Base-by-base conservation (phyloP, 2,888 invertebrate species). In the Nysson spinosus region DNA sequence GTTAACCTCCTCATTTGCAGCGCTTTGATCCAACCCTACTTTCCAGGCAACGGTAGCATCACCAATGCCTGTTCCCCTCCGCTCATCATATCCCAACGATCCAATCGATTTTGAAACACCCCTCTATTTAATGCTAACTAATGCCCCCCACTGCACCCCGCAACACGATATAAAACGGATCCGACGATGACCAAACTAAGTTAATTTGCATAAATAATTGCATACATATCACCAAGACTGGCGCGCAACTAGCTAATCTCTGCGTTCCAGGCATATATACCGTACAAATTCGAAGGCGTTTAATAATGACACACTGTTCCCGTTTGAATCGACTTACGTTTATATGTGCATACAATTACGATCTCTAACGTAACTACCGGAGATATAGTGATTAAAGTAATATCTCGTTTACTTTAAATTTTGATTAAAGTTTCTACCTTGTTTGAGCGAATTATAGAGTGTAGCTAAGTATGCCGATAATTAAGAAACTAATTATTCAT, bases 1-100 rank as follows among this genome's bases (percentile, higher is more conserved):
- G 77, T 75, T 77, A 77, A 77, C 77, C 69, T 75, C 66, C 75
- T 77, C 77, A 77, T 77, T 77, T 78, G 77, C 77, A 73, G 42
- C 63, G 77, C 77, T 77, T 77, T 77, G 77, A 77, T 72, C 75
- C 68, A 60, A 69, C 73, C 77, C 75, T 74, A 75, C 72, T 73
- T 77, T 77, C 71, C 67, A 58, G 35, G 35, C 51, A 52, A 60
- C 32, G 20, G 24, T 35, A 32, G 20, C 63, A 56, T 30, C 43
- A 14, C 30, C 40, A 35, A 40, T 54, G 46, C 55, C 52, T 54
- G 35, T 58, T 54, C 72, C 72, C 66, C 57, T 49, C 39, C 17
- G 37, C 60, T 52, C 62, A 51, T 65, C 42, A 43, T 51, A 54
- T 51, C 47, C 62, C 54, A 32, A 46, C 56, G 60, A 72, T 63